phyloP scores from a whole-genome alignment of 1,140 invertebrate species.

The Steinernema feltiae region DNA sequence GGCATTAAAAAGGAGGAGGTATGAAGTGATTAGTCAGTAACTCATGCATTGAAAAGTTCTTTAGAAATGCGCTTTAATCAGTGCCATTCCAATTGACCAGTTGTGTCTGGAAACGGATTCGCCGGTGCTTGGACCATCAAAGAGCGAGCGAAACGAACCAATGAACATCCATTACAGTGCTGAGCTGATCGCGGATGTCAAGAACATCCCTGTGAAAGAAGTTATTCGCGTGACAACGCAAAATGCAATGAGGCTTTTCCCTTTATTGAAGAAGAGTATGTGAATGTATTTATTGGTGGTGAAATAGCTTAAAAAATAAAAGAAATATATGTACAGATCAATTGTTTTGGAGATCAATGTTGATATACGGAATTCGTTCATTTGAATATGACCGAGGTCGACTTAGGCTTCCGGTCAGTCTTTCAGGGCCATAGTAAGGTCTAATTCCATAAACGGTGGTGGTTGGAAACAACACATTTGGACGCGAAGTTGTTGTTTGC shows the following conservation, averaged over 20 bases:
- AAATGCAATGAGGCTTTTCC: conserved; percentile 48
- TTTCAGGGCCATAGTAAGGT: neutral
- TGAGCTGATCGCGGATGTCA: conserved; percentile 58
- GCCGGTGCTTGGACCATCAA: conserved; percentile 37
- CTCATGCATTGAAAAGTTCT: neutral
- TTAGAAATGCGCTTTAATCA: neutral
- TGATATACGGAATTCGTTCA: neutral
- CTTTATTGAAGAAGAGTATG: neutral
- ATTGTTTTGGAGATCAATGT: neutral
- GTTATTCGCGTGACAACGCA: conserved; percentile 56
- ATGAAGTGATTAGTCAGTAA: neutral
- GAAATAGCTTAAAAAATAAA: no score
- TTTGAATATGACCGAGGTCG: neutral
- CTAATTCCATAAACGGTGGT: neutral
- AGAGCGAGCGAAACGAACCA: conserved; percentile 58
- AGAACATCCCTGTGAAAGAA: conserved; percentile 53
- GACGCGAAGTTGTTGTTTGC: no score
- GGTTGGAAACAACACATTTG: no score
- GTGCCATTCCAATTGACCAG: conserved; percentile 36
- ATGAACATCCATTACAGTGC: conserved; percentile 58
- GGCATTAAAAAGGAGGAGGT: neutral
- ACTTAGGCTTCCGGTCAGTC: neutral
- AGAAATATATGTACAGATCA: neutral
- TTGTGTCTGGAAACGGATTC: conserved; percentile 47
- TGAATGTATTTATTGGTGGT: no score